Percentiles rank a stretch among this genome's conserved stretches.
These are phyloP conservation scores for Homarus gammarus DNA, from an alignment of 2,888 invertebrate species.

Conservation along the genomic window DNA sequence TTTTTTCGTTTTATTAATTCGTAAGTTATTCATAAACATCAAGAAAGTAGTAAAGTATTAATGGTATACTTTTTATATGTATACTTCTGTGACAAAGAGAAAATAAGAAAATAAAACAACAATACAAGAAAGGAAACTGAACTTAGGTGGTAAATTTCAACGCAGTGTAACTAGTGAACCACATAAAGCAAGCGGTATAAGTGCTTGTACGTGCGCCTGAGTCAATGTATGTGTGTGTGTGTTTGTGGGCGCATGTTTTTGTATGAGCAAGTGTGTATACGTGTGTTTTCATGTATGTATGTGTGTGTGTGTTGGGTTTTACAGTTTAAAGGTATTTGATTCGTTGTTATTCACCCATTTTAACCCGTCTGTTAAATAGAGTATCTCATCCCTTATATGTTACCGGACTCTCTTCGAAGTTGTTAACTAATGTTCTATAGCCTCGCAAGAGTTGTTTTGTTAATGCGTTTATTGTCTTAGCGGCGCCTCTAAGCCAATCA, in stretches of 20 bases:
- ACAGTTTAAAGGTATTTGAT: no score
- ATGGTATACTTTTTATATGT: no score
- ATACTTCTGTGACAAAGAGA: background rate
- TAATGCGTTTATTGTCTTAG: background rate
- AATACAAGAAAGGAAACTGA: background rate
- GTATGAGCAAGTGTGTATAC: background rate
- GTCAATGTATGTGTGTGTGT: constrained; percentile 18
- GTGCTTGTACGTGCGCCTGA: constrained; percentile 11
- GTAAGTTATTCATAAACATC: no score
- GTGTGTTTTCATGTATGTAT: background rate
- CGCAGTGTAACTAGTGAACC: background rate
- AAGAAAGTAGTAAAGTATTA: no score
- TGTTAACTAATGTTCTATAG: background rate
- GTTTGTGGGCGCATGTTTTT: constrained; percentile 14
- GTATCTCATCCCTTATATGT: background rate
- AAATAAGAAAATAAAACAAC: background rate
- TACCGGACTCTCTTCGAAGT: background rate
- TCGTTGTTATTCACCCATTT: no score
- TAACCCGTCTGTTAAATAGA: background rate
- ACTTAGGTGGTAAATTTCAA: background rate
- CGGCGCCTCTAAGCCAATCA: constrained; percentile 2
- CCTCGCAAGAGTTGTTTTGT: background rate
- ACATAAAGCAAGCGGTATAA: background rate
- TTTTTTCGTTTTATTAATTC: no score
- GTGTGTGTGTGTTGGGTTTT: no score